These are phyloP conservation scores for Sylvicola cinctus DNA, from an alignment of 2,888 invertebrate species.

Conservation along the genomic window DNA sequence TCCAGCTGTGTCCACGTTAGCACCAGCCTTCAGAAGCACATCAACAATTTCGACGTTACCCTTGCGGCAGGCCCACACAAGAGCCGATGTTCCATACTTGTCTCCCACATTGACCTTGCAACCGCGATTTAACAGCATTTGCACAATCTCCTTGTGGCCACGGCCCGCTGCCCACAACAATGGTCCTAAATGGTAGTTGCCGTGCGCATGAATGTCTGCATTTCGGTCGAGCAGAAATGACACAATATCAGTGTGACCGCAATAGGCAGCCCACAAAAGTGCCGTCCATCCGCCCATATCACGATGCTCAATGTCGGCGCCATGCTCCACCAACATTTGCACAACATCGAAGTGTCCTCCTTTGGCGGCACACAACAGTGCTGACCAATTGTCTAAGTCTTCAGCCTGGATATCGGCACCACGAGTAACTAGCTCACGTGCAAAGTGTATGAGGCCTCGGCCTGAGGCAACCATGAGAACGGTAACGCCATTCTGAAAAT, in stretches of 20 bases:
- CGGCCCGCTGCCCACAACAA: conserved; percentile 91
- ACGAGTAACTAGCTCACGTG: conserved; percentile 63
- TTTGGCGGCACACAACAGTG: conserved; percentile 75
- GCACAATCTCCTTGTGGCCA: conserved; percentile 70
- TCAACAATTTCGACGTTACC: conserved; percentile 72
- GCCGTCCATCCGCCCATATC: conserved; percentile 94
- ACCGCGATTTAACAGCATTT: conserved; percentile 59
- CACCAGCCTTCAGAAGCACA: conserved; percentile 63
- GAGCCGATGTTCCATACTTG: conserved; percentile 86
- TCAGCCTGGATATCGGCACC: conserved; percentile 84
- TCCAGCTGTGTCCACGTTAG: conserved; percentile 77
- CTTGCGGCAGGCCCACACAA: conserved; percentile 90
- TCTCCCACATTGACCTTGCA: conserved; percentile 92
- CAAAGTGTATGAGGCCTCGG: conserved; percentile 66
- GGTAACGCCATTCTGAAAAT: conserved; percentile 67
- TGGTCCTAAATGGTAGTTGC: conserved; percentile 79
- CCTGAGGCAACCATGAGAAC: conserved; percentile 82
- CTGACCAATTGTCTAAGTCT: conserved; percentile 86
- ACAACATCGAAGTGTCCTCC: conserved; percentile 71
- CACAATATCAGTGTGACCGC: conserved; percentile 62
- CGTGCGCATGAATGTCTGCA: conserved; percentile 88
- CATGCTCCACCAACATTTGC: conserved; percentile 61
- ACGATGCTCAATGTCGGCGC: conserved; percentile 66
- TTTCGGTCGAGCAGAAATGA: conserved; percentile 59
- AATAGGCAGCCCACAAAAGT: conserved; percentile 95